Percentiles rank a stretch among this genome's conserved stretches.
Evolutionary conservation across 2,888 invertebrate species (phyloP).

Genomic region (Lycia hirtaria): DNA sequence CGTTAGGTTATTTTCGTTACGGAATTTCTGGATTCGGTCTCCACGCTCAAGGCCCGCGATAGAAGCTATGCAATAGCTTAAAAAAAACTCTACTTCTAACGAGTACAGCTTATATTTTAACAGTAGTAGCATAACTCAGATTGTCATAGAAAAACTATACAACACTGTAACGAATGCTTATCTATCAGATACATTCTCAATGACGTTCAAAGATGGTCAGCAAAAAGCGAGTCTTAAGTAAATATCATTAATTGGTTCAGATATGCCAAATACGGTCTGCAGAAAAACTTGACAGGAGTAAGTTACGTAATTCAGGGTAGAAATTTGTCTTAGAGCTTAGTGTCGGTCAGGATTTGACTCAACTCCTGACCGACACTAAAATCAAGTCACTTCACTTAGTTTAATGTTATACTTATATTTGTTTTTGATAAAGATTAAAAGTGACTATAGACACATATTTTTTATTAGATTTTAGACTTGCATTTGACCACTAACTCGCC

Average conservation of each 20-base stretch:
- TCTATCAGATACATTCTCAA: constrained; percentile 14
- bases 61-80: too few species aligned
- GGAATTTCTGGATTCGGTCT: too few species aligned
- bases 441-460: too few species aligned
- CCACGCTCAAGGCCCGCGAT: too few species aligned
- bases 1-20: too few species aligned
- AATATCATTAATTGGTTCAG: constrained; percentile 54
- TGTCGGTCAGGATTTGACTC: neutral
- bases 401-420: too few species aligned
- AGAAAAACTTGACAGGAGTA: constrained; percentile 10
- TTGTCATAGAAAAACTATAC: constrained; percentile 1
- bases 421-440: too few species aligned
- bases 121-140: neutral
- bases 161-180: constrained; percentile 1
- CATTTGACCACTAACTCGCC: too few species aligned
- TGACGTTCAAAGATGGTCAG: constrained; percentile 24
- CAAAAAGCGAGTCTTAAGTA: constrained; percentile 48
- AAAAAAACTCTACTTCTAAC: too few species aligned
- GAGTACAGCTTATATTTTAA: neutral
- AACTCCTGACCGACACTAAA: too few species aligned
- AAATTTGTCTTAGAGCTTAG: constrained; percentile 5
- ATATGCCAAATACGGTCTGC: constrained; percentile 39
- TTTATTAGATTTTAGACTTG: too few species aligned
- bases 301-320: neutral
- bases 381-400: too few species aligned